Evolutionary conservation across 2,797 vertebrate genomes (phyloP), one percentile per base, ranked within the genome.

Genomic region (Phrynocephalus guinanensis): DNA sequence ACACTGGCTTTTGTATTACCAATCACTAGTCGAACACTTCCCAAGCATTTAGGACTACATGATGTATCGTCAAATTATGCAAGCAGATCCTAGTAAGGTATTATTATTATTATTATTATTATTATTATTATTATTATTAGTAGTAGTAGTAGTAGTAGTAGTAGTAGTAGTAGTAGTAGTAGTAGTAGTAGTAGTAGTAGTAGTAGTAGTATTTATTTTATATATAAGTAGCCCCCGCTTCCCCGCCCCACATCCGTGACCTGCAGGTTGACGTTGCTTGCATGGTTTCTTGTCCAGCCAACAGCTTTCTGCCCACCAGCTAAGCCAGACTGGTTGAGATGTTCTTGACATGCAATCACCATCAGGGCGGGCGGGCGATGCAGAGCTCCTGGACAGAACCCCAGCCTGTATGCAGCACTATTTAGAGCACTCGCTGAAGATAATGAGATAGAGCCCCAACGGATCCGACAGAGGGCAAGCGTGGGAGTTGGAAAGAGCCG

Each of bases 291-390:
- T 81, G 83, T 87, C 86, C 56, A 30, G 48, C 3, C 3, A 30
- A 70, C 84, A 93, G 92, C 93, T 91, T 84, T 2, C 79, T 28
- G 91, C 67, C 91, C 91, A 91, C 90, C 86, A 18, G 70, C 72
- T 71, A 68, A 85, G 30, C 67, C 75, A 66, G 71, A 82, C 26
- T 48, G 81, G 80, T 30, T 24, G 56, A 0, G 81, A 91, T 73
- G 84, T 79, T 71, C 83, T 63, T 63, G 2, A 82, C 0, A 11
- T 1, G 73, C 90, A 85, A 91, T 90, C 75, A 87, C 85, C 87
- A 16, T 13, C 0, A 24, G 71, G 76, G 22, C 11, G 9, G 11
- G 11, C 1, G 52, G 52, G 71, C 2, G 75, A 63, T 63, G 60
- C 0, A 72, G 52, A 79, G 87, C 72, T 82, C 90, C 10, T 3